Percentiles rank a stretch among this genome's conserved stretches.
Conservation (phyloP, 2,888 invertebrate species). For the Phasia obesa region DNA sequence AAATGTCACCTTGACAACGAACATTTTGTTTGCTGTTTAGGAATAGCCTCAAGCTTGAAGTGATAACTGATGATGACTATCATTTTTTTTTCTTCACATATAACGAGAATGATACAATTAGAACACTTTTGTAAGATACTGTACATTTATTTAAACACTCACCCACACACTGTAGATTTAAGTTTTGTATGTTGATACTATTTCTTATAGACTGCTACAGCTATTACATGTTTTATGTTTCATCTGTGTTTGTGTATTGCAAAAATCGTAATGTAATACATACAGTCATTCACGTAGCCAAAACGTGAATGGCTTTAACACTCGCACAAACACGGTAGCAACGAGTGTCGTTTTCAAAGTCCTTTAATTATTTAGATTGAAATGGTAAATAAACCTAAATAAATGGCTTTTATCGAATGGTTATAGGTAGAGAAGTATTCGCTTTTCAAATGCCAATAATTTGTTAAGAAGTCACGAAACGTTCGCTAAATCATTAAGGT, state of each 20-base stretch:
- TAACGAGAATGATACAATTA: background rate
- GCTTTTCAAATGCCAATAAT: too few species aligned
- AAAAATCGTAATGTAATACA: slow-evolving; percentile 50
- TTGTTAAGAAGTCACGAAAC: too few species aligned
- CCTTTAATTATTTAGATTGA: too few species aligned
- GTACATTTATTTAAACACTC: slow-evolving; percentile 2
- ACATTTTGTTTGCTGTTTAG: too few species aligned
- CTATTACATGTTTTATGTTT: slow-evolving; percentile 31
- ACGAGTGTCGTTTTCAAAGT: slow-evolving; percentile 10
- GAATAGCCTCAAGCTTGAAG: too few species aligned
- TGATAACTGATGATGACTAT: too few species aligned
- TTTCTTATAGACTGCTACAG: slow-evolving; percentile 9
- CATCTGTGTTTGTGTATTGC: slow-evolving; percentile 4
- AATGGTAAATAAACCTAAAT: too few species aligned
- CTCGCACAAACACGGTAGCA: background rate
- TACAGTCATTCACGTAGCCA: slow-evolving; percentile 43
- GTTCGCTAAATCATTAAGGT: too few species aligned
- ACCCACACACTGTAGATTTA: background rate
- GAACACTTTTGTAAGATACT: background rate
- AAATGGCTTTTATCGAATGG: too few species aligned
- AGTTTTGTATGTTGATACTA: slow-evolving; percentile 47
- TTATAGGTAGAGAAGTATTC: too few species aligned
- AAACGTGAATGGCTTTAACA: slow-evolving; percentile 45
- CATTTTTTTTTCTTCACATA: too few species aligned
- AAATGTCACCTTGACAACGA: too few species aligned